phyloP scores from a whole-genome alignment of 2,113 vertebrate species.

The Lipophrys pholis region DNA sequence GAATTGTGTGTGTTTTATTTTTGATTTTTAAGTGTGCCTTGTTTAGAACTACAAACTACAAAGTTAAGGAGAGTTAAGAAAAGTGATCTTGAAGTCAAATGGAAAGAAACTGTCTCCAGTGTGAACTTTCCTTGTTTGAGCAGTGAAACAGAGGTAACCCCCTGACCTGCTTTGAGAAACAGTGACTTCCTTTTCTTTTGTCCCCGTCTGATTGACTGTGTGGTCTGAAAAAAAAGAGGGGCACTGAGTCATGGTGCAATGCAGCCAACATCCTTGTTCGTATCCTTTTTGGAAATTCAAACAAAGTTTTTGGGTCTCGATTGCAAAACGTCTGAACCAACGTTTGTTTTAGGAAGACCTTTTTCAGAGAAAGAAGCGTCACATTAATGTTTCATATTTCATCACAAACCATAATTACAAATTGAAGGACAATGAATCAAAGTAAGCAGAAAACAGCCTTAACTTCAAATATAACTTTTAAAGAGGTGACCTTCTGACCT shows the following conservation, averaged over 20 bases:
- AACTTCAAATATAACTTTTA: neutral
- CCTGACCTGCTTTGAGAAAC: constrained; percentile 47
- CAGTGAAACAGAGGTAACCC: constrained; percentile 55
- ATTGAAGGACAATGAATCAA: neutral
- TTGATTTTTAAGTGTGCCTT: neutral
- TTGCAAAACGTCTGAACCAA: constrained; percentile 3
- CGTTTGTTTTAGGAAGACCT: neutral
- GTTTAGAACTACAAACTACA: no score
- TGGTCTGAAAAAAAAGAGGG: constrained; percentile 21
- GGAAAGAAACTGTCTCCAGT: constrained; percentile 30
- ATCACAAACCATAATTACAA: no score
- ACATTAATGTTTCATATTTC: no score
- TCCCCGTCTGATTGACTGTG: constrained; percentile 45
- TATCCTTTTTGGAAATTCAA: constrained; percentile 36
- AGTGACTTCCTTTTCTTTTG: constrained; percentile 53
- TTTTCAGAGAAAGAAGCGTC: neutral
- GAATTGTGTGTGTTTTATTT: constrained; percentile 16
- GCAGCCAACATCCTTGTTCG: constrained; percentile 49
- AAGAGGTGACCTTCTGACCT: constrained; percentile 40
- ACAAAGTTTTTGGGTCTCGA: neutral
- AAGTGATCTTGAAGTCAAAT: constrained; percentile 10
- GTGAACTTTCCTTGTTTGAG: constrained; percentile 52
- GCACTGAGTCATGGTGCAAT: constrained; percentile 20
- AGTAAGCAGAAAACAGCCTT: neutral
- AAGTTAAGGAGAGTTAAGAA: neutral